Evolutionary conservation across 2,888 invertebrate genomes (phyloP).

Genomic region (Koerneria pararmatus): DNA sequence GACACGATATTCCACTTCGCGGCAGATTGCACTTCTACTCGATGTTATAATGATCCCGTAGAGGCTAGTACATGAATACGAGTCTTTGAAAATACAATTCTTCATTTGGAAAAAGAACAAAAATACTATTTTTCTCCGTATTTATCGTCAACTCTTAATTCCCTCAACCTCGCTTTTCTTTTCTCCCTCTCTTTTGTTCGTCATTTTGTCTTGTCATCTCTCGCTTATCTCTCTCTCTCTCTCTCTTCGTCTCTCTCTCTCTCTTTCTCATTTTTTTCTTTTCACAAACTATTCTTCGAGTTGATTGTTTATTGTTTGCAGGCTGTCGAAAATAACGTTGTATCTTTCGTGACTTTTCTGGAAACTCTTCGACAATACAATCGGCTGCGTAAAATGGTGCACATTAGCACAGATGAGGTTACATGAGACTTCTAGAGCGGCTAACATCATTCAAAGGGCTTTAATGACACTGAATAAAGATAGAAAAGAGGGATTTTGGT

Average conservation of each 20-base stretch:
- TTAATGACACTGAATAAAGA: neutral
- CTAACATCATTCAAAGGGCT: too few relatives aligned
- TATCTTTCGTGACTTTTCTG: conserved; percentile 52
- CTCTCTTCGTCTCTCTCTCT: neutral
- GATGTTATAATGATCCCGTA: conserved; percentile 52
- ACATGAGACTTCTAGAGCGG: neutral
- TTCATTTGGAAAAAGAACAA: neutral
- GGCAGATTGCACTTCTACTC: conserved; percentile 57
- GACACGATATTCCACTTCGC: conserved; percentile 58
- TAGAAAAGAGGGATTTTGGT: neutral
- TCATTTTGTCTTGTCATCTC: neutral
- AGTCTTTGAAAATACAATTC: neutral
- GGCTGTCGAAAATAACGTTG: conserved; percentile 55
- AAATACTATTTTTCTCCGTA: too few relatives aligned
- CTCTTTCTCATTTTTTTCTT: neutral
- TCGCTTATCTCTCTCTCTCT: neutral
- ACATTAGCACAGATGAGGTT: conserved; percentile 57
- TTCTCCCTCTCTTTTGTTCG: neutral
- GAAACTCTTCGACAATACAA: conserved; percentile 48
- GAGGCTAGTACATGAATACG: conserved; percentile 17
- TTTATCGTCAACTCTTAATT: too few relatives aligned
- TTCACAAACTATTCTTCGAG: too few relatives aligned
- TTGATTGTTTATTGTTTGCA: conserved; percentile 19
- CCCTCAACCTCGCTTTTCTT: too few relatives aligned
- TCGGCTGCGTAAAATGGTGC: conserved; percentile 47